Base-by-base conservation (phyloP, 2,113 vertebrate species). In the Cyanistes caeruleus region DNA sequence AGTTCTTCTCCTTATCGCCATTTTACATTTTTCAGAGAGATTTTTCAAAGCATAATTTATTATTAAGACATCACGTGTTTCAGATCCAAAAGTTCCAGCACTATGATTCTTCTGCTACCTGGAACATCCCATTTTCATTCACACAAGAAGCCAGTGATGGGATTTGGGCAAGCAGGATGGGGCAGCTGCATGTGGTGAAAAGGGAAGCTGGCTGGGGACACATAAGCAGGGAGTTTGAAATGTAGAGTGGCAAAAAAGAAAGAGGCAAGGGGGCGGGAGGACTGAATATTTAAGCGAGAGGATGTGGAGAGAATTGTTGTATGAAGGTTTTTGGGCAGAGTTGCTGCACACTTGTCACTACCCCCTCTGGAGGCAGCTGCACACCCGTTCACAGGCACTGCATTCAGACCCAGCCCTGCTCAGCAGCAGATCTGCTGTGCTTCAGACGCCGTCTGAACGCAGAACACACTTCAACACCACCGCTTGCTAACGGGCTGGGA, bases 401-500 rank as follows among this genome's bases (percentile, higher is more conserved):
- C 63, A 0, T 43, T 65, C 7, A 17, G 22, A 24, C 4, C 22
- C 9, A 27, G 4, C 44, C 1, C 1, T 10, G 14, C 3, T 51
- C n/a, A 7, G 1, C 0, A 16, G 70, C 55, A 24, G 15, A 1
- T 37, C 30, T 70, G 18, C 9, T 25, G 39, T 15, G 52, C 43
- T 11, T 24, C 51, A 22, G 39, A 1, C 0, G 0, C 1, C 10
- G 5, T 37, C 19, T 25, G 72, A 60, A 22, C 5, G 37, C 91
- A 69, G 74, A 44, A 39, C 10, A 1, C 13, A 0, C 33, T 67
- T 43, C 23, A 27, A 4, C 39, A 55, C 46, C 69, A 13, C 44
- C 11, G 5, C 73, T 18, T 48, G 78, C 94, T 65, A 3, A 1
- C 0, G 19, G 33, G n/a, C 60, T 39, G 58, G 52, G 48, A 7